These are phyloP conservation scores for Rhynchonema sp. DNA, from an alignment of 2,888 invertebrate species.

Conservation along the genomic window DNA sequence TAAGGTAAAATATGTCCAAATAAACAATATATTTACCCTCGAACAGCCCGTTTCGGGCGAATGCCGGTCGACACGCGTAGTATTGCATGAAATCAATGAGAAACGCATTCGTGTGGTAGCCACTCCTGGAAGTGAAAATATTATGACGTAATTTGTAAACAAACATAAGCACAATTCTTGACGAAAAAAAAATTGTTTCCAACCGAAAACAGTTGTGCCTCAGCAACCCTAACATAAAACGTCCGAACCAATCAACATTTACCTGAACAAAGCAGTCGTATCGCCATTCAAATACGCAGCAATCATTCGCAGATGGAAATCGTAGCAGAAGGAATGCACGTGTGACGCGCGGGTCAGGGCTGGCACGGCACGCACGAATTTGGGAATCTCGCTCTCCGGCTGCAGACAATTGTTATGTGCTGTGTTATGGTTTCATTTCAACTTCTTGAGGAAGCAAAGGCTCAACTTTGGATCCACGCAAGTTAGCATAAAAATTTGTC, in stretches of 20 bases:
- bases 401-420: background rate
- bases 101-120: conserved; percentile 50
- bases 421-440: no score
- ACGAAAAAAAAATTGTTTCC: no score
- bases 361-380: background rate
- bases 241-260: no score
- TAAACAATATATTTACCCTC: conserved; percentile 36
- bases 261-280: background rate
- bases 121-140: no score
- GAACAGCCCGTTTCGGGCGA: conserved; percentile 49
- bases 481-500: no score
- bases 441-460: no score
- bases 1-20: no score
- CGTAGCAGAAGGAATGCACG: conserved; percentile 25
- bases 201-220: no score
- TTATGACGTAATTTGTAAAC: no score
- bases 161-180: no score
- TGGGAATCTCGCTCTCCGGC: background rate
- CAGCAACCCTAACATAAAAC: no score
- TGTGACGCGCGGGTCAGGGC: conserved; percentile 10
- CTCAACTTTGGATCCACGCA: no score
- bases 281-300: conserved; percentile 21
- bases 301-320: conserved; percentile 19
- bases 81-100: conserved; percentile 49
- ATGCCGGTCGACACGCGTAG: conserved; percentile 55